These are phyloP conservation scores for Pampusana beccarii DNA, from an alignment of 2,113 vertebrate species.

Conservation along the genomic window DNA sequence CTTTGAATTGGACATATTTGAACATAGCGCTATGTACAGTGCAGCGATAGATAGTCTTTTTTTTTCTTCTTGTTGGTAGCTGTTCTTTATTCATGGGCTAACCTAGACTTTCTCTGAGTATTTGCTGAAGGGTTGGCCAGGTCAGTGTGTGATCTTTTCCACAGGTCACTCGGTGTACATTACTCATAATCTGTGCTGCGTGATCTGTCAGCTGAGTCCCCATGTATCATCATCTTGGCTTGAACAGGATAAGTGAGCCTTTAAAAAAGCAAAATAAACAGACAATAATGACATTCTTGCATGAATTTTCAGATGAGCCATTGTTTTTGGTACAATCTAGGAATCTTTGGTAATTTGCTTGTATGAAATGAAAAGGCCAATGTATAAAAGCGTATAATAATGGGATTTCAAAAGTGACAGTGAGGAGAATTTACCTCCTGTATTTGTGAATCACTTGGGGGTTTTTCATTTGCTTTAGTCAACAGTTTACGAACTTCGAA, in stretches of 20 bases:
- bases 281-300: background rate
- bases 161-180: background rate
- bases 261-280: background rate
- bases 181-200: background rate
- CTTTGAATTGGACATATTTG: background rate
- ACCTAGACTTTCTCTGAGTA: background rate
- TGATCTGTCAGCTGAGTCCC: conserved; percentile 2
- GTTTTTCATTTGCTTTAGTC: background rate
- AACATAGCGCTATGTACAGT: background rate
- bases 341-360: background rate
- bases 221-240: background rate
- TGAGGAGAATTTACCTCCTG: background rate
- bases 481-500: background rate
- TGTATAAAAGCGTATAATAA: background rate
- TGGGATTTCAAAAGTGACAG: background rate
- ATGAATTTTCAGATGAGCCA: background rate
- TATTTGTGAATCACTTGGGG: conserved; percentile 5
- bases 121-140: background rate
- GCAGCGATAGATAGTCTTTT: background rate
- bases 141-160: background rate
- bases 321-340: background rate
- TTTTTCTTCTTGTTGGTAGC: background rate
- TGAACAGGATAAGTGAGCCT: background rate
- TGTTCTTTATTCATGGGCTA: background rate
- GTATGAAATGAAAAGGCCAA: background rate